Evolutionary conservation across 2,888 invertebrate genomes (phyloP), one percentile per base, ranked within the genome.

Genomic region (Abrostola triplasia): DNA sequence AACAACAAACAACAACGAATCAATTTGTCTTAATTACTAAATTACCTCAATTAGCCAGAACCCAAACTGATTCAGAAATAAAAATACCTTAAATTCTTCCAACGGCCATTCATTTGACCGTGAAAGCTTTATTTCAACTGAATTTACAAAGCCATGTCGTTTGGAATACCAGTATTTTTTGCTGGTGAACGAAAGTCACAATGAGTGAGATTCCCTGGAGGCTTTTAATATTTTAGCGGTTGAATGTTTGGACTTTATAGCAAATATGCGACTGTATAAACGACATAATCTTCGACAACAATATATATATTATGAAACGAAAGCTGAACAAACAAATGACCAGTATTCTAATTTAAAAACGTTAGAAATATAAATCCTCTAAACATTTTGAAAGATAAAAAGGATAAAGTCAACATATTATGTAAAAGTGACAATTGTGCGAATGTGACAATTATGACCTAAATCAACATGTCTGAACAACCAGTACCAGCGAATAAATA

Each of bases 171-270:
- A 44, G 57, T 38, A 36, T 38, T 55, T 60, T 55, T 47, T 9
- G 13, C n/a, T 8, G 7, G 36, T 24, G 6, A 49, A 56, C 44
- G 5, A 56, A 70, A 57, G 44, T 42, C 36, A 60, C 42, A 56
- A 13, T 24, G 54, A 54, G 47, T 56, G 9, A 38, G 71, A 72
- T 58, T 55, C 10, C 44, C 8, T 13, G 54, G 44, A 35, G 7
- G 13, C 37, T 58, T 60, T 13, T 44, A 35, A 72, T 76, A 65
- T 37, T 52, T 70, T 1, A 41, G 41, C 41, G 59, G 54, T 47
- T n/a, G 36, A 55, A 54, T 42, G 44, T 47, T 47, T 47, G 44
- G 44, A 47, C 24, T 47, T 13, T 44, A 24, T 47, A 47, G 13
- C 44, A 47, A 24, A 47, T 24, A 24, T 47, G 13, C 44, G 24